These are phyloP conservation scores for Hemitrygon akajei DNA, from an alignment of 2,797 vertebrate species.

Conservation along the genomic window DNA sequence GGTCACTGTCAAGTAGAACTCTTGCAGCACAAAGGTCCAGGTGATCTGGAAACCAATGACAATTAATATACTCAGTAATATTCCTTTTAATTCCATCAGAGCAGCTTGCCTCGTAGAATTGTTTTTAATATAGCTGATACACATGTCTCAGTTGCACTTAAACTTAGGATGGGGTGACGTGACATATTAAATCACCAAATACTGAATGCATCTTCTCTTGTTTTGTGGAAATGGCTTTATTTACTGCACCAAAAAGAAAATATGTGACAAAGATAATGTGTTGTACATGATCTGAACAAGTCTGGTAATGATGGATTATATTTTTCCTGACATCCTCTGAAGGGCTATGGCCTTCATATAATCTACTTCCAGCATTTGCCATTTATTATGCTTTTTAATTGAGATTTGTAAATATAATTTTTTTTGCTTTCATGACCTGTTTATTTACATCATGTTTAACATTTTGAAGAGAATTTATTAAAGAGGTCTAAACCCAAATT, in stretches of 20 bases:
- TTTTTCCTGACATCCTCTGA: neutral
- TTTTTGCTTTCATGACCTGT: neutral
- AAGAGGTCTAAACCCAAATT: neutral
- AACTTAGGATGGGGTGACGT: neutral
- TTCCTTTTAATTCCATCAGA: neutral
- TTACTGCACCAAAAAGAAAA: neutral
- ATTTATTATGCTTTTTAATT: neutral
- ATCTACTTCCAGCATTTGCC: neutral
- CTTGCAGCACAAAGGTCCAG: conserved; percentile 84
- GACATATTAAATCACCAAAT: neutral
- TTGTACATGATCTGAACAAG: neutral
- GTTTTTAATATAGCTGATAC: neutral
- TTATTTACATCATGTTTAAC: neutral
- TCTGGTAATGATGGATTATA: neutral
- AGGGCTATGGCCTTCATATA: neutral
- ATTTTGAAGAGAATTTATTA: neutral
- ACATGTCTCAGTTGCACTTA: neutral
- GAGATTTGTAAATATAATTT: neutral
- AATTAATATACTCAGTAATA: neutral
- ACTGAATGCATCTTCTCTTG: neutral
- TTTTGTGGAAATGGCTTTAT: neutral
- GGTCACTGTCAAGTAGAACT: conserved; percentile 83
- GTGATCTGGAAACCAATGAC: conserved; percentile 64
- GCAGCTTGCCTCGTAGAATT: neutral
- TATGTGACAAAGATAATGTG: neutral